These are phyloP conservation scores for Bufo gargarizans DNA, from an alignment of 2,113 vertebrate species.

Conservation along the genomic window DNA sequence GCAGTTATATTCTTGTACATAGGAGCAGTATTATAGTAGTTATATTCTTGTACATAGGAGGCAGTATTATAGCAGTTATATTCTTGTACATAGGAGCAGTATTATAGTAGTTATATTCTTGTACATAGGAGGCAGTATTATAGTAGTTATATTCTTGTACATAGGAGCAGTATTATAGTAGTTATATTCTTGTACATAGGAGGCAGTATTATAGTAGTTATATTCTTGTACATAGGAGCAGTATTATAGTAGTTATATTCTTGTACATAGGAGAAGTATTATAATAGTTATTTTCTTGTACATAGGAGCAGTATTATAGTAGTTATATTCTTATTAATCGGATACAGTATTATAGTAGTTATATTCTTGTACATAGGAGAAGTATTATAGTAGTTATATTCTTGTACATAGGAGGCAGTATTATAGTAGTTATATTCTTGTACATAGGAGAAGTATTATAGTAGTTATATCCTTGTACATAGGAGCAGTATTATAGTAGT, in stretches of 20 bases:
- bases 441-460: background rate
- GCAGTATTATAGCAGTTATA: constrained; percentile 1
- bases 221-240: too few species aligned
- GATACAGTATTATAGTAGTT: too few species aligned
- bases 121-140: background rate
- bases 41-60: background rate
- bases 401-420: background rate
- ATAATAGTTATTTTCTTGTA: too few species aligned
- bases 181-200: background rate
- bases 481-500: background rate
- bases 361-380: background rate
- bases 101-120: constrained; percentile 1
- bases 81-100: background rate
- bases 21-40: too few species aligned
- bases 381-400: constrained; percentile 1
- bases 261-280: too few species aligned
- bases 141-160: too few species aligned
- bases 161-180: background rate
- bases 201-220: background rate
- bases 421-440: background rate
- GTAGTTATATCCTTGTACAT: background rate
- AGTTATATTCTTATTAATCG: too few species aligned
- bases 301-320: too few species aligned
- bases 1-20: too few species aligned
- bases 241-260: too few species aligned